These are phyloP conservation scores for Tachycineta bicolor DNA, from an alignment of 2,113 vertebrate species.

Conservation along the genomic window DNA sequence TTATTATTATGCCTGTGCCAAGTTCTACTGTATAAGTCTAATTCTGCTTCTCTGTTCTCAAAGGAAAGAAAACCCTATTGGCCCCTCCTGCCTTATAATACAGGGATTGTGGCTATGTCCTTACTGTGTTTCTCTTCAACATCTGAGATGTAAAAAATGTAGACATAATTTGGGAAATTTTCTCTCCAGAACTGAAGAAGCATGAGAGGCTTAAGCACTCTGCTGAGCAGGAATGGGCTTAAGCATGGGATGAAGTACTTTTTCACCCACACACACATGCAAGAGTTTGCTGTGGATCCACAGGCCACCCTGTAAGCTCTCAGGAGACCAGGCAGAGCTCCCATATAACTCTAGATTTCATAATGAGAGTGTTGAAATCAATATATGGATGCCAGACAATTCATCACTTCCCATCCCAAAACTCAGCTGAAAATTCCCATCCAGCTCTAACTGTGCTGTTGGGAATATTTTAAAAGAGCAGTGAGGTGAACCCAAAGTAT, in stretches of 20 bases:
- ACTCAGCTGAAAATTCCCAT: constrained; percentile 7
- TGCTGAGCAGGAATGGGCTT: not conserved
- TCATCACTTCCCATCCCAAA: constrained; percentile 31
- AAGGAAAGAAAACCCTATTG: constrained; percentile 20
- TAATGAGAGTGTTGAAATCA: constrained; percentile 36
- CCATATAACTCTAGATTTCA: constrained; percentile 23
- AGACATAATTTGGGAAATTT: constrained; percentile 14
- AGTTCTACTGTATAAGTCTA: constrained; percentile 35
- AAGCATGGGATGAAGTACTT: not conserved
- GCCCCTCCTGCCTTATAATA: constrained; percentile 9
- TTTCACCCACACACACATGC: not conserved
- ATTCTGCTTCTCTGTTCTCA: constrained; percentile 13
- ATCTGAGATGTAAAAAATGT: constrained; percentile 13
- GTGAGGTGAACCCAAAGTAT: not conserved
- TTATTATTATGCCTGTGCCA: constrained; percentile 35
- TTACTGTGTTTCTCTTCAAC: constrained; percentile 15
- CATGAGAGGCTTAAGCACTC: not conserved
- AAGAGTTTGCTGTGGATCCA: not conserved
- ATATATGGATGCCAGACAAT: constrained; percentile 23
- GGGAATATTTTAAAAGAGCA: not conserved
- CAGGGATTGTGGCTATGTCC: not conserved
- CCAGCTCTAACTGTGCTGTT: not conserved
- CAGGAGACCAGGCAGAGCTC: constrained; percentile 10
- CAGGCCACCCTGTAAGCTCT: constrained; percentile 55
- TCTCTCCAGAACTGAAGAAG: not conserved